Percentiles rank a stretch among this genome's conserved stretches.
Conservation (phyloP, 2,797 vertebrate species). For the Coregonus sp. region DNA sequence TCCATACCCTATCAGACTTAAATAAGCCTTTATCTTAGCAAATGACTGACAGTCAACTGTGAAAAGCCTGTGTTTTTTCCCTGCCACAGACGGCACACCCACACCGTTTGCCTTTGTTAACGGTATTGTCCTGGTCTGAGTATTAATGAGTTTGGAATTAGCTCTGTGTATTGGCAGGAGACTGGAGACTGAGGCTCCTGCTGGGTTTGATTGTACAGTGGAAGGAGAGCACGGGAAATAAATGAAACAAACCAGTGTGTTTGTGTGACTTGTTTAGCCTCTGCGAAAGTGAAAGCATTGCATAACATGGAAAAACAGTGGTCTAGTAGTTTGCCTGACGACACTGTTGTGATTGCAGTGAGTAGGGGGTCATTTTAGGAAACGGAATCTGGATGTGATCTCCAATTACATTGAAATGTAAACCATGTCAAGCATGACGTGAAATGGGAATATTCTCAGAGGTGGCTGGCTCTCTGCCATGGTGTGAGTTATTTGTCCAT, state of each 20-base stretch:
- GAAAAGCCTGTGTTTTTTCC: slow-evolving; percentile 45
- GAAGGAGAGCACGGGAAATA: slow-evolving; percentile 45
- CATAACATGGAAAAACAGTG: slow-evolving; percentile 4
- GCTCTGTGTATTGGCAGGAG: slow-evolving; percentile 58
- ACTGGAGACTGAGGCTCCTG: slow-evolving; percentile 41
- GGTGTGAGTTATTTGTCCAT: background rate
- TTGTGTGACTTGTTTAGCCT: background rate
- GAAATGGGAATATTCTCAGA: background rate
- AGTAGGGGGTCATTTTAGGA: background rate
- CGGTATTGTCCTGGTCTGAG: slow-evolving; percentile 60
- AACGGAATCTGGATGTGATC: background rate
- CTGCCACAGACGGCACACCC: slow-evolving; percentile 60
- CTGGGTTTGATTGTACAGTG: slow-evolving; percentile 58
- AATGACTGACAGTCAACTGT: slow-evolving; percentile 72
- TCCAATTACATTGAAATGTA: background rate
- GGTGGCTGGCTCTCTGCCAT: background rate
- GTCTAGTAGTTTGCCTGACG: background rate
- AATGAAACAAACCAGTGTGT: slow-evolving; percentile 5
- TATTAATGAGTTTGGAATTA: slow-evolving; percentile 73
- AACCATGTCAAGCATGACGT: background rate
- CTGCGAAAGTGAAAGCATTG: slow-evolving; percentile 14
- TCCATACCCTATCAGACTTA: slow-evolving; percentile 58
- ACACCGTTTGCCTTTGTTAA: slow-evolving; percentile 62
- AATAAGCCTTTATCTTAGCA: slow-evolving; percentile 69
- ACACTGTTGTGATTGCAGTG: slow-evolving; percentile 12